Conservation (phyloP, 1,140 invertebrate species). For the Caenorhabditis tropicalis region DNA sequence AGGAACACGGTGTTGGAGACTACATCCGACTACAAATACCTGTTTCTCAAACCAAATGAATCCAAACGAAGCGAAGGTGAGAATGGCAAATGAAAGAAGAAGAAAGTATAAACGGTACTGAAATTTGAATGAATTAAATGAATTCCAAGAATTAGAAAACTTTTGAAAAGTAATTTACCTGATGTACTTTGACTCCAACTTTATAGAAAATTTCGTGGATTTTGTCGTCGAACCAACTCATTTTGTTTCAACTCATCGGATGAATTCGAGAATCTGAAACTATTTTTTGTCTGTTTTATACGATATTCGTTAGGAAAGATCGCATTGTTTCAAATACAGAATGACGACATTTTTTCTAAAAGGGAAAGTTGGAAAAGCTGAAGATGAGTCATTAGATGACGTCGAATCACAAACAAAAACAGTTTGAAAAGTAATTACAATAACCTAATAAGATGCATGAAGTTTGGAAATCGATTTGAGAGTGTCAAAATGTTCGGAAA, state of each 20-base stretch:
- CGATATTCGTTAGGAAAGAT: no score
- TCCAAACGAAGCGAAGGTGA: conserved; percentile 63
- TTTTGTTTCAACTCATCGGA: conserved; percentile 20
- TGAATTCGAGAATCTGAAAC: neutral
- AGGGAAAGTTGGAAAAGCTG: conserved; percentile 15
- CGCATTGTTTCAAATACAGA: no score
- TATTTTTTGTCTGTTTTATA: neutral
- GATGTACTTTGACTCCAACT: conserved; percentile 64
- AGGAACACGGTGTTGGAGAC: neutral
- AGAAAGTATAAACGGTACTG: conserved; percentile 57
- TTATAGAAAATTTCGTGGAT: conserved; percentile 47
- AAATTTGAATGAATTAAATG: neutral
- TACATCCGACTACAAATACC: conserved; percentile 51
- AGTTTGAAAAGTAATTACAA: neutral
- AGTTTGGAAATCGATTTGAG: neutral
- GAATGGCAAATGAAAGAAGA: conserved; percentile 59
- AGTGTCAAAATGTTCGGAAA: neutral
- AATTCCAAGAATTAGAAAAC: neutral
- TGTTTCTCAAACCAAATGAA: conserved; percentile 69
- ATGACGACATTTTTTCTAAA: no score
- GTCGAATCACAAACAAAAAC: neutral
- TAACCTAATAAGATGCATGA: neutral
- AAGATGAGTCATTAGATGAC: conserved; percentile 10
- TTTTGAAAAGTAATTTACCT: neutral
- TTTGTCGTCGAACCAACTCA: conserved; percentile 27